phyloP scores from a whole-genome alignment of 2,797 vertebrate genomes.

The Microctenopoma steveboyesi region DNA sequence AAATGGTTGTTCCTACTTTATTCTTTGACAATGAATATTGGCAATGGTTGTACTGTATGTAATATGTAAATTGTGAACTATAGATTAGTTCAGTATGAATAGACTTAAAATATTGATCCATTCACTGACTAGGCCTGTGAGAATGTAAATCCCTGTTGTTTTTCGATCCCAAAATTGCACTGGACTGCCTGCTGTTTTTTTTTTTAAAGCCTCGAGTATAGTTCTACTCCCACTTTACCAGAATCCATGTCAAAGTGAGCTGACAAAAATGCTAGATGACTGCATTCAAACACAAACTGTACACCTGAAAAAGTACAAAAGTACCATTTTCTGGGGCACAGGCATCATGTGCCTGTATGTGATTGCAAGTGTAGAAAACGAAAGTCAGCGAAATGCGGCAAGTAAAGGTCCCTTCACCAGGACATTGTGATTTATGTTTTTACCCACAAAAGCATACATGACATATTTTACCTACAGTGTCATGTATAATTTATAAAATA shows the following conservation, averaged over 20 bases:
- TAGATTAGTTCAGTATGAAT: background rate
- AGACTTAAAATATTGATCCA: background rate
- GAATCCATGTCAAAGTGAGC: background rate
- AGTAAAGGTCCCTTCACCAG: background rate
- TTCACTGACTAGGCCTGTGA: background rate
- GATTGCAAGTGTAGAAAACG: background rate
- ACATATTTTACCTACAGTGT: background rate
- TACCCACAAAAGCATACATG: background rate
- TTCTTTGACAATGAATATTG: background rate
- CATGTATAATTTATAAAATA: background rate
- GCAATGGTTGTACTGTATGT: background rate
- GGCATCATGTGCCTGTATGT: background rate
- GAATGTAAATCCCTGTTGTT: background rate
- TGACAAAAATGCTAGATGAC: background rate
- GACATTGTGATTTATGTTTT: background rate
- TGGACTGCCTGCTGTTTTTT: background rate
- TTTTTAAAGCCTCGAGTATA: background rate
- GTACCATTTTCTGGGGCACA: too few species aligned
- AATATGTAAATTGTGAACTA: background rate
- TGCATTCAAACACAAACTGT: background rate
- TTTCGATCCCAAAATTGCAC: background rate
- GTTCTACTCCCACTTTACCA: background rate
- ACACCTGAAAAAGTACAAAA: too few species aligned
- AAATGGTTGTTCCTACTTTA: background rate
- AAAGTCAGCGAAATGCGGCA: background rate